Conservation (phyloP, 2,113 vertebrate species). For the Bos taurus region DNA sequence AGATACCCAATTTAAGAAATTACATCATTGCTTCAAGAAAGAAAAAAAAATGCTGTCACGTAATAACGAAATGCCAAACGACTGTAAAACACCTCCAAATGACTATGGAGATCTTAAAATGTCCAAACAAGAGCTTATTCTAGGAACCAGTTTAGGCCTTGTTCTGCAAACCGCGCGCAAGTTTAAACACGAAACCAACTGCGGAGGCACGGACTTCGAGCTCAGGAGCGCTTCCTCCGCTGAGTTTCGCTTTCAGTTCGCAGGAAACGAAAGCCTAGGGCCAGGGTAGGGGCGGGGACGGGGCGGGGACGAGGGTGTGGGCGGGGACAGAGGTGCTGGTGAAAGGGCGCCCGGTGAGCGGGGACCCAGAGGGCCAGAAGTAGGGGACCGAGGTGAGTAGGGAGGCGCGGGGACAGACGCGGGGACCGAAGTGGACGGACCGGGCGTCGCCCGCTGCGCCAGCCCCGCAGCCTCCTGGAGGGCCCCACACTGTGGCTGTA, state of each 20-base stretch:
- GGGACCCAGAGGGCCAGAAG: background rate
- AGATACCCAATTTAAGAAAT: background rate
- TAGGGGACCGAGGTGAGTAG: background rate
- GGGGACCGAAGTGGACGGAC: background rate
- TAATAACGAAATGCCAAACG: background rate
- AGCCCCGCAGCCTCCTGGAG: background rate
- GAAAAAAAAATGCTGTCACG: background rate
- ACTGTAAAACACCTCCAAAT: background rate
- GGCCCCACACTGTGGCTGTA: background rate
- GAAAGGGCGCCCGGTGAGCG: rapidly evolving
- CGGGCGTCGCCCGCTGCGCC: too few relatives aligned
- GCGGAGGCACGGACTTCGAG: rapidly evolving
- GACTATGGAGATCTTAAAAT: background rate
- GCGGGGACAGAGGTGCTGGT: background rate
- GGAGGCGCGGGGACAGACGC: background rate
- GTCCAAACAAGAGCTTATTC: background rate
- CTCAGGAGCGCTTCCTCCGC: rapidly evolving
- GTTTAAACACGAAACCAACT: background rate
- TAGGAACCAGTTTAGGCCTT: rapidly evolving
- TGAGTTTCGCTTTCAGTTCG: conserved; percentile 65
- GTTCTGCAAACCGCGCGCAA: background rate
- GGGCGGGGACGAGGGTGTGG: background rate
- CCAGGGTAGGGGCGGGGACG: background rate
- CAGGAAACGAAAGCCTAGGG: conserved; percentile 52
- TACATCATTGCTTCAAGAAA: background rate